phyloP scores from a whole-genome alignment of 2,113 vertebrate species.

The Odontesthes bonariensis region DNA sequence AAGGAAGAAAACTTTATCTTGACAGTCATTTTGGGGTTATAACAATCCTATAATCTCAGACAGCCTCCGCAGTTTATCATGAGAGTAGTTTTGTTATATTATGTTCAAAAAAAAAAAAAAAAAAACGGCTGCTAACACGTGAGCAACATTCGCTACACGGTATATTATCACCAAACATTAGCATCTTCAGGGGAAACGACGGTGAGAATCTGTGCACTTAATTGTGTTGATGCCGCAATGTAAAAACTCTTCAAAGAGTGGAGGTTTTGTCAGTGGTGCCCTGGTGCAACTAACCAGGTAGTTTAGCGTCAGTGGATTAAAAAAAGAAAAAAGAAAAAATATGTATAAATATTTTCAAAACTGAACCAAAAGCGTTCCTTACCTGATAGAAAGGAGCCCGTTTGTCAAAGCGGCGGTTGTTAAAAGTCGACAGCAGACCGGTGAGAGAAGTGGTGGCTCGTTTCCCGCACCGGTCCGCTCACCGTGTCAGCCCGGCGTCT shows the following conservation, averaged over 20 bases:
- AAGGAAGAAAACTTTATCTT: neutral
- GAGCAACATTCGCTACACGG: no score
- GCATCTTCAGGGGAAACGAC: no score
- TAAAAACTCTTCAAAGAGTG: no score
- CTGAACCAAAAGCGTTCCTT: constrained; percentile 22
- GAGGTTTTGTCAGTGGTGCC: neutral
- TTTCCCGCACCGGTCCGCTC: constrained; percentile 63
- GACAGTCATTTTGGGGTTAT: no score
- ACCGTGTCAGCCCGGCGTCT: constrained; percentile 64
- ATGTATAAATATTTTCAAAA: neutral
- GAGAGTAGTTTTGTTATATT: neutral
- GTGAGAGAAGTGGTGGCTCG: constrained; percentile 50
- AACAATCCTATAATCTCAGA: neutral
- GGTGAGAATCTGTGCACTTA: no score
- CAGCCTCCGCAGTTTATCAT: neutral
- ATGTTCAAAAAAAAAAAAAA: neutral
- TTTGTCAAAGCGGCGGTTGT: neutral
- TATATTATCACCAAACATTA: no score
- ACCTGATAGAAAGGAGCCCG: constrained; percentile 46
- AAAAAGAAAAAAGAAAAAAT: no score
- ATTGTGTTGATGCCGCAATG: no score
- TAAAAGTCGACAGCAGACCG: constrained; percentile 40
- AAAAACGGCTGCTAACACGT: neutral
- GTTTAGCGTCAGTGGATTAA: neutral
- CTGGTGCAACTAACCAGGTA: neutral